Conservation (phyloP, 2,888 invertebrate species). For the Artemia sinica region DNA sequence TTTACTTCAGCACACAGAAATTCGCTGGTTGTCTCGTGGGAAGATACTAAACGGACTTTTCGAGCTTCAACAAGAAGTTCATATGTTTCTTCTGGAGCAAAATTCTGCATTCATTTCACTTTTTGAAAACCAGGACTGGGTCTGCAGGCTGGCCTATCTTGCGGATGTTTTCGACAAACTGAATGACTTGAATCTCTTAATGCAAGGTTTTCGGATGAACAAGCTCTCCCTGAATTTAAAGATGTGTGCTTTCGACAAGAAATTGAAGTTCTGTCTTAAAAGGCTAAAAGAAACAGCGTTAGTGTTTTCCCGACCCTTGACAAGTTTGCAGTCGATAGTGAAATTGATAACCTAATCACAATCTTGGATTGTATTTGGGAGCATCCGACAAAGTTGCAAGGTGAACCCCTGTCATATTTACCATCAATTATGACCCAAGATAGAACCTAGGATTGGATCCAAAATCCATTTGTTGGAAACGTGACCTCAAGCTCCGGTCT, state of each 20-base stretch:
- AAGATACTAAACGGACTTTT: too few relatives aligned
- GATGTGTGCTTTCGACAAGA: not conserved
- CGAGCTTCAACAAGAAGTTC: not conserved
- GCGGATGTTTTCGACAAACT: not conserved
- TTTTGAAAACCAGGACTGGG: slow-evolving; percentile 1
- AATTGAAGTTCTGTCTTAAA: not conserved
- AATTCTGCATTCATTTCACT: not conserved
- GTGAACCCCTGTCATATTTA: not conserved
- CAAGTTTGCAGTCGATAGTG: not conserved
- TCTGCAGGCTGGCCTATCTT: not conserved
- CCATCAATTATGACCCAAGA: not conserved
- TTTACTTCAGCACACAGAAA: not conserved
- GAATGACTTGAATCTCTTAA: not conserved
- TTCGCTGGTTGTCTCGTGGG: not conserved
- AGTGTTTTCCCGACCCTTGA: not conserved
- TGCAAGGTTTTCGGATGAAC: not conserved
- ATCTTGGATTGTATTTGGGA: not conserved
- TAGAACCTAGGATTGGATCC: not conserved
- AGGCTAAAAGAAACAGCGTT: not conserved
- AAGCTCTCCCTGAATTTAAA: not conserved
- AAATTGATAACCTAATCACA: not conserved
- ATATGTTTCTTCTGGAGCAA: not conserved
- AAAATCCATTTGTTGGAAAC: too few relatives aligned
- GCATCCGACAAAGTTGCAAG: not conserved
- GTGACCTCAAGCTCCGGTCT: too few relatives aligned